Percentiles rank a stretch among this genome's conserved stretches.
phyloP scores from a whole-genome alignment of 1,140 invertebrate species.

The Rhagoletis pomonella region DNA sequence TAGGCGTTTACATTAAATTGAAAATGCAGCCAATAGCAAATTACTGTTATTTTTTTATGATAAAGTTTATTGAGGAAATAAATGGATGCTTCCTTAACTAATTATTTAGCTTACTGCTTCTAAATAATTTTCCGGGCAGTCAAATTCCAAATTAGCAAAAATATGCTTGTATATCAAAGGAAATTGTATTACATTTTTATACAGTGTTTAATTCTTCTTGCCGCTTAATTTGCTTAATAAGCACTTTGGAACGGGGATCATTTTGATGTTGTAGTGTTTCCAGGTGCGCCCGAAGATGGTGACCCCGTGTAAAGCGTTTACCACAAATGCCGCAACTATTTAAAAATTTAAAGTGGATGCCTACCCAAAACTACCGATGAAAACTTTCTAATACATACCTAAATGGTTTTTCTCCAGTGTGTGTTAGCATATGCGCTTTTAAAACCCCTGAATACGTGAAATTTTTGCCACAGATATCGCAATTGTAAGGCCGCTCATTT shows the following conservation, averaged over 20 bases:
- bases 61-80: too few relatives aligned
- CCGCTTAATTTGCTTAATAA: conserved; percentile 51
- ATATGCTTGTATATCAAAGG: too few relatives aligned
- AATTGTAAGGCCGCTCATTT: conserved; percentile 84
- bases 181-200: background rate
- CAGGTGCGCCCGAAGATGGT: conserved; percentile 70
- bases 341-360: background rate
- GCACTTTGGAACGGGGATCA: conserved; percentile 62
- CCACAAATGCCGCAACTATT: conserved; percentile 66
- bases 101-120: too few relatives aligned
- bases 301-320: conserved; percentile 68
- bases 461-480: conserved; percentile 81
- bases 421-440: conserved; percentile 76
- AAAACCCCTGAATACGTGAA: conserved; percentile 81
- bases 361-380: too few relatives aligned
- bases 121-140: too few relatives aligned
- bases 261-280: conserved; percentile 69
- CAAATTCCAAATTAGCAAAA: too few relatives aligned
- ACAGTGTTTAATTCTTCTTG: conserved; percentile 8
- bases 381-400: conserved; percentile 56
- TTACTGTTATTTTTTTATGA: too few relatives aligned
- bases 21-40: too few relatives aligned
- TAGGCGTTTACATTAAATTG: too few relatives aligned
- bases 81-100: too few relatives aligned
- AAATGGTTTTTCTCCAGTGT: conserved; percentile 71